These are phyloP conservation scores for Acrocephalus kingi DNA, from an alignment of 2,113 vertebrate genomes.

Conservation along the genomic window DNA sequence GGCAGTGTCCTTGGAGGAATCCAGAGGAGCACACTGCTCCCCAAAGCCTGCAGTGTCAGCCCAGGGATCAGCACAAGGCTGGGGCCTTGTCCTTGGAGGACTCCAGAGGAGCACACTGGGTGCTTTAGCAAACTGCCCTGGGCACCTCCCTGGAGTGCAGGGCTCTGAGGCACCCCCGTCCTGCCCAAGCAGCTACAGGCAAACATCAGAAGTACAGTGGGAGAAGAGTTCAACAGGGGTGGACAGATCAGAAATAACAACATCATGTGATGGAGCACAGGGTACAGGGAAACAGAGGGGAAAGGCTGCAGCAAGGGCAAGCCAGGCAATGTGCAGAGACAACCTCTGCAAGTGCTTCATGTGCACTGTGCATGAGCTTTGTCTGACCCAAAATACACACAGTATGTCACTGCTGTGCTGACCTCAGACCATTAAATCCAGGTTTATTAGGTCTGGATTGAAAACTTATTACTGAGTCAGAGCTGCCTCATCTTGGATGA, in stretches of 20 bases:
- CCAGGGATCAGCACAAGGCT: too few species aligned
- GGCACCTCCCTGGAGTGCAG: rapidly evolving
- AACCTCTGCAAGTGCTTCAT: background rate
- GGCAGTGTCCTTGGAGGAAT: rapidly evolving
- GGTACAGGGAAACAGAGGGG: background rate
- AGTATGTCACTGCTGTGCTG: background rate
- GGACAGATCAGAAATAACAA: background rate
- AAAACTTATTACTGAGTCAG: background rate
- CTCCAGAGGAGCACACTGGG: rapidly evolving
- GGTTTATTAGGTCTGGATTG: background rate
- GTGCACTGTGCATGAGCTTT: rapidly evolving
- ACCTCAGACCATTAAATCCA: background rate
- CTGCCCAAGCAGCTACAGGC: background rate
- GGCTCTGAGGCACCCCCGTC: background rate
- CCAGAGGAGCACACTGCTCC: background rate
- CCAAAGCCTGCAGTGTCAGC: too few species aligned
- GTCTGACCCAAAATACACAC: background rate
- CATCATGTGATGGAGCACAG: background rate
- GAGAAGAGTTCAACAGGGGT: background rate
- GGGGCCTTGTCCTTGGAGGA: background rate
- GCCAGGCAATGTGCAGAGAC: background rate
- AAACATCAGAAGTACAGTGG: rapidly evolving
- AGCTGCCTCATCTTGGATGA: background rate
- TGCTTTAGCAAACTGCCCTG: rapidly evolving
- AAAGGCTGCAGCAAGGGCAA: background rate